Evolutionary conservation across 1,140 invertebrate genomes (phyloP).

Genomic region (Caenorhabditis latens): DNA sequence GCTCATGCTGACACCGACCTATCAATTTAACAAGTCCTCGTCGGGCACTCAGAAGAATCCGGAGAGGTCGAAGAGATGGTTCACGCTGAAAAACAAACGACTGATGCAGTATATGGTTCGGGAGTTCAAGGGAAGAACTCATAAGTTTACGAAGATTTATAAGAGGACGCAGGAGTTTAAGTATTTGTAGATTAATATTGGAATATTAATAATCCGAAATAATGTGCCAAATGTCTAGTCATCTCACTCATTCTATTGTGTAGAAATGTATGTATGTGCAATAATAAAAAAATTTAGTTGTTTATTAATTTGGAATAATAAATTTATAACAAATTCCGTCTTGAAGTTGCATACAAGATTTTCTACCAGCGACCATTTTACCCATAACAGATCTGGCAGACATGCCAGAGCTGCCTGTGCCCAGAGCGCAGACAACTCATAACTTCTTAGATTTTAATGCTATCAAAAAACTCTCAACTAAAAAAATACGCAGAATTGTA

Average conservation of each 20-base stretch:
- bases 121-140: slow-evolving; percentile 35
- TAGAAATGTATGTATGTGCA: neutral
- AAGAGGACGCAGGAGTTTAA: slow-evolving; percentile 10
- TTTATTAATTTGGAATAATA: no score
- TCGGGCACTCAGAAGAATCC: neutral
- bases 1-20: slow-evolving; percentile 32
- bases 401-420: no score
- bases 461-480: no score
- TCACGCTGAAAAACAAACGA: slow-evolving; percentile 41
- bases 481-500: no score
- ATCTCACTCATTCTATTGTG: no score
- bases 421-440: no score
- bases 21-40: neutral
- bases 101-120: slow-evolving; percentile 56
- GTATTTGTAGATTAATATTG: slow-evolving; percentile 14
- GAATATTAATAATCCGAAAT: neutral
- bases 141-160: slow-evolving; percentile 56
- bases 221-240: neutral
- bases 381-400: no score
- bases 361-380: no score
- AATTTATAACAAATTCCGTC: no score
- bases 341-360: no score
- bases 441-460: no score
- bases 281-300: no score
- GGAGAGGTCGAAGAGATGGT: slow-evolving; percentile 14